These are phyloP conservation scores for Orientallactaga sibirica DNA, from an alignment of 2,797 vertebrate genomes.

Conservation along the genomic window DNA sequence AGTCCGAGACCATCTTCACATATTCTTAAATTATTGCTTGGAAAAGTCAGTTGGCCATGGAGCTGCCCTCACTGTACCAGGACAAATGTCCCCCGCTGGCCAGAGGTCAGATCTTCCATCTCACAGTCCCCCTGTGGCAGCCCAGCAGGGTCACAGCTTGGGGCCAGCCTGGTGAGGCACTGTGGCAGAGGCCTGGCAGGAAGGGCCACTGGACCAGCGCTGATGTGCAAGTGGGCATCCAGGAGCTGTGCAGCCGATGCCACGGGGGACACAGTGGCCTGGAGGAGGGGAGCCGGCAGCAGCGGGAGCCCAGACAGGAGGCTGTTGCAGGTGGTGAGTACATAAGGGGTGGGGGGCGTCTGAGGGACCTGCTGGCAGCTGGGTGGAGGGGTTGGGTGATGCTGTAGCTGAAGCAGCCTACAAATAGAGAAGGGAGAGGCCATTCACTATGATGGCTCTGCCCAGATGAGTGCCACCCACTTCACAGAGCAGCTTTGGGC, in stretches of 20 bases:
- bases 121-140: constrained; percentile 90
- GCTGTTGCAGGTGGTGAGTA: constrained; percentile 74
- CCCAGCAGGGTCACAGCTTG: constrained; percentile 67
- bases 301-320: constrained; percentile 88
- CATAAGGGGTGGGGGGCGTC: neutral
- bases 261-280: constrained; percentile 89
- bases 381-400: constrained; percentile 90
- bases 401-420: constrained; percentile 96
- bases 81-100: constrained; percentile 92
- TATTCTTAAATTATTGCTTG: constrained; percentile 90
- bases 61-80: constrained; percentile 91
- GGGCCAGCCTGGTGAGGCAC: constrained; percentile 80
- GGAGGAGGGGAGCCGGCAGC: constrained; percentile 91
- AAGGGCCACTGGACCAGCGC: constrained; percentile 78
- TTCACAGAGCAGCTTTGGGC: neutral
- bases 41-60: constrained; percentile 76
- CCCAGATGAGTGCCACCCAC: neutral
- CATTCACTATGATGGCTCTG: neutral
- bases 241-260: constrained; percentile 94
- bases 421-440: neutral
- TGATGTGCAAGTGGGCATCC: constrained; percentile 94
- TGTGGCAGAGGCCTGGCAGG: constrained; percentile 77
- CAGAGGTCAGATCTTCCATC: constrained; percentile 87
- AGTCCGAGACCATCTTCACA: constrained; percentile 87
- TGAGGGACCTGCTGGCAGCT: constrained; percentile 88